Evolutionary conservation across 2,797 vertebrate genomes (phyloP).

Genomic region (Echeneis naucrates): DNA sequence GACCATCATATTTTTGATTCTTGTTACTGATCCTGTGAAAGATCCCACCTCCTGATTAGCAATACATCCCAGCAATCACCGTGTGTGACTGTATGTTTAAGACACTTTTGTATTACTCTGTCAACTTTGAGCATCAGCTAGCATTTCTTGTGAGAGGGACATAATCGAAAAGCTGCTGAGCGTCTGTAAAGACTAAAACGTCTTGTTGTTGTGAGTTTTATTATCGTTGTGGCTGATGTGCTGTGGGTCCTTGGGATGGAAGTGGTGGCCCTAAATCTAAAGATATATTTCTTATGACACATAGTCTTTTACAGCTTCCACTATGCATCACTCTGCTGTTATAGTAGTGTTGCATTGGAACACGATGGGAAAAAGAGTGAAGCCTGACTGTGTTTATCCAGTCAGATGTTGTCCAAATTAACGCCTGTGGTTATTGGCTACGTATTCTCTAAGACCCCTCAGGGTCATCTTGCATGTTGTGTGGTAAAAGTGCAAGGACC

Average conservation of each 20-base stretch:
- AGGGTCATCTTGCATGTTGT: not conserved
- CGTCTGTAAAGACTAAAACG: too few relatives aligned
- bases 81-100: constrained; percentile 1
- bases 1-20: too few relatives aligned
- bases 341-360: not conserved
- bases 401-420: not conserved
- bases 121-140: constrained; percentile 9
- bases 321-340: constrained; percentile 3
- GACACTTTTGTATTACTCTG: constrained; percentile 6
- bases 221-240: not conserved
- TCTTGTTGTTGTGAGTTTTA: not conserved
- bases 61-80: not conserved
- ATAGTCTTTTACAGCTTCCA: constrained; percentile 4
- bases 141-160: constrained; percentile 16
- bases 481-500: not conserved
- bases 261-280: not conserved
- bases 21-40: too few relatives aligned
- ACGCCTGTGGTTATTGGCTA: not conserved
- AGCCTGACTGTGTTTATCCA: not conserved
- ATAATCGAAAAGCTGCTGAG: constrained; percentile 3
- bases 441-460: not conserved
- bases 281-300: not conserved
- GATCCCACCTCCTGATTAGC: not conserved
- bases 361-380: not conserved
- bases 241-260: not conserved